Evolutionary conservation across 2,888 invertebrate species (phyloP).

Genomic region (Metallyticus violacea): DNA sequence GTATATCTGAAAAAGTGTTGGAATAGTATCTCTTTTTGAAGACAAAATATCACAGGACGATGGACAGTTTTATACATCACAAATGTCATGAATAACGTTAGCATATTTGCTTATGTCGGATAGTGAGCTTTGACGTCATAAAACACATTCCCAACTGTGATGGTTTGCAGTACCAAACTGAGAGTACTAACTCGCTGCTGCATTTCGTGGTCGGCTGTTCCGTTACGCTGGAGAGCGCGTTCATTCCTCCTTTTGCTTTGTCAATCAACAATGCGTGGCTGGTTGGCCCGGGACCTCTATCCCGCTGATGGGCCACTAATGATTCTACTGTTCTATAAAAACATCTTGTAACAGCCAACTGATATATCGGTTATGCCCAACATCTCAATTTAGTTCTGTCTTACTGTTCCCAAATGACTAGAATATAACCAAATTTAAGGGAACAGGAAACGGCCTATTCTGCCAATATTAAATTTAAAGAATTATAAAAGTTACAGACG

Average conservation of each 20-base stretch:
- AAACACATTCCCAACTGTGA: background rate
- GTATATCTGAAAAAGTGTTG: too few species aligned
- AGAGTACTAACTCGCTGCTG: background rate
- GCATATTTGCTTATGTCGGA: background rate
- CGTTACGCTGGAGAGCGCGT: background rate
- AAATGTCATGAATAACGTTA: background rate
- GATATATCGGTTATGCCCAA: too few species aligned
- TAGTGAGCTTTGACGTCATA: background rate
- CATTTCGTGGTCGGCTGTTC: background rate
- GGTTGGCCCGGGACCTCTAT: too few species aligned
- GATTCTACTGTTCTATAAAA: background rate
- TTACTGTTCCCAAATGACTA: too few species aligned
- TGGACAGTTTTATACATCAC: background rate
- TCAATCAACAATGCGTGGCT: background rate
- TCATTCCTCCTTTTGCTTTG: background rate
- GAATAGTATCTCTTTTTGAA: too few species aligned
- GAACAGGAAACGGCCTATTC: too few species aligned
- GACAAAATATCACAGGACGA: too few species aligned
- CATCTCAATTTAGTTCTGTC: too few species aligned
- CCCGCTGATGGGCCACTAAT: background rate
- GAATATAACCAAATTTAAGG: too few species aligned
- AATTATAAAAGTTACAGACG: too few species aligned
- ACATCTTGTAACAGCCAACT: background rate
- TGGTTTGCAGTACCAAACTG: background rate
- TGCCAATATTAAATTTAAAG: too few species aligned